phyloP scores from a whole-genome alignment of 1,140 invertebrate species.

The Drosophila ogumai region DNA sequence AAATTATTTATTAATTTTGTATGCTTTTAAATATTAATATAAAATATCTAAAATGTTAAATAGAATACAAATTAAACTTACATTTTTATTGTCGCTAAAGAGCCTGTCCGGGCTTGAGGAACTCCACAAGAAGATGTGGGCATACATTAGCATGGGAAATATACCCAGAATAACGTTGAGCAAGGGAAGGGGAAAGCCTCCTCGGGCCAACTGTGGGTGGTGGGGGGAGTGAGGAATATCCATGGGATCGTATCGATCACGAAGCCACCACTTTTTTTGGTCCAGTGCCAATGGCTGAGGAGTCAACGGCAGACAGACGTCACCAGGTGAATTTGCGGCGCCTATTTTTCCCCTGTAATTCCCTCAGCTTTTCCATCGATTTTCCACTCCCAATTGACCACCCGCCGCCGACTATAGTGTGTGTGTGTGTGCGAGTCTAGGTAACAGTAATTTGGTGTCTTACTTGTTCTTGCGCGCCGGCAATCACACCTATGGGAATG shows the following conservation, averaged over 20 bases:
- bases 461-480: constrained; percentile 80
- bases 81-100: not conserved
- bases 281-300: constrained; percentile 40
- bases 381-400: constrained; percentile 18
- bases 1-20: too few species aligned
- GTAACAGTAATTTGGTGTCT: constrained; percentile 82
- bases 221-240: constrained; percentile 7
- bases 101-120: not conserved
- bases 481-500: constrained; percentile 83
- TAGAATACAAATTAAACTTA: too few species aligned
- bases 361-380: constrained; percentile 11
- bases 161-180: constrained; percentile 7
- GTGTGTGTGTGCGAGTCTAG: constrained; percentile 8
- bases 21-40: too few species aligned
- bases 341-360: constrained; percentile 17
- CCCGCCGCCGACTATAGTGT: not conserved
- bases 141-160: constrained; percentile 69
- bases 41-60: not conserved
- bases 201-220: not conserved
- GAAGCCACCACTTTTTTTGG: constrained; percentile 30
- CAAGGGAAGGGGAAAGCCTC: constrained; percentile 17
- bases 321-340: constrained; percentile 41
- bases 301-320: constrained; percentile 21
- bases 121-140: not conserved
- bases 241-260: constrained; percentile 38